Evolutionary conservation across 2,113 vertebrate species (phyloP), one percentile per base, ranked within the genome.

Genomic region (Eulemur macaco): DNA sequence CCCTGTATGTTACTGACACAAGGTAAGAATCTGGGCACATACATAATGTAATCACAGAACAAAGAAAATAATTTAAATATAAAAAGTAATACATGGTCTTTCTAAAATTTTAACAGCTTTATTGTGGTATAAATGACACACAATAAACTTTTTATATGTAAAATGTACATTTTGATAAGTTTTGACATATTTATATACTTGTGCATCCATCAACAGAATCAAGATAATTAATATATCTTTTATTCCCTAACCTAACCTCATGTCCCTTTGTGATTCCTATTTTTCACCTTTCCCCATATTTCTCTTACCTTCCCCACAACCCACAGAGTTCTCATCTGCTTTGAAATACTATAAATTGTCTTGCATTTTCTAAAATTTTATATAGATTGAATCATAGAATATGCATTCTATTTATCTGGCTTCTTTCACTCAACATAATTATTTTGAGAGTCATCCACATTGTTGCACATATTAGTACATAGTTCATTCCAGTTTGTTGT

Each of bases 301-400:
- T 14, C 12, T 80, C 3, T 52, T 6, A 11, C 14, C 12, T 54
- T 45, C 25, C 8, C 54, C 12, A 20, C 17, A 64, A 11, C 56
- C 13, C 42, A 18, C 27, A 73, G 18, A 21, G 12, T 93, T 17
- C 10, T 17, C 31, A 80, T 85, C 64, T 95, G 37, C 14, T 92
- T 86, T 83, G 25, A 58, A 39, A 76, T 45, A 63, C 0, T 71
- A n/a, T 63, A 74, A 39, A 39, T 71, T 64, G 77, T 78, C 25
- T 94, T 87, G 39, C 7, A 54, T 91, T 88, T 93, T 96, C 37
- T 81, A 84, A 56, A 68, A 25, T 95, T 63, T 37, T 54, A 29
- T 45, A 58, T 58, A 73, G 54, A 47, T 86, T 42, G 31, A 71
- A 76, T 68, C 4, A 77, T 64, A 50, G 31, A 71, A 64, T 78